Conservation (phyloP, 2,888 invertebrate species). For the Drosophila greeni region DNA sequence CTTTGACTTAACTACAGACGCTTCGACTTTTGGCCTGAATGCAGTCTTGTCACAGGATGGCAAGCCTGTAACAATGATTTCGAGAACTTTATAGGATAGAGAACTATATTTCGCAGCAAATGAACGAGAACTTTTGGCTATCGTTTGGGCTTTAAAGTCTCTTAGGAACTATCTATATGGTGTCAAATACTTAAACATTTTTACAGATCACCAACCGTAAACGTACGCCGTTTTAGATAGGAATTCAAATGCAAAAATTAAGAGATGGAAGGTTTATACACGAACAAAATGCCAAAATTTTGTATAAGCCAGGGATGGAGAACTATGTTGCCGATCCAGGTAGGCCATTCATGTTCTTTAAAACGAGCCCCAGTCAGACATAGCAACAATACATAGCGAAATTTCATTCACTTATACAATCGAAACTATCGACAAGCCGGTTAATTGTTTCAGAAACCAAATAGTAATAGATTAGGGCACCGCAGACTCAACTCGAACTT, state of each 20-base stretch:
- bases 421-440: too few species aligned
- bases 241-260: neutral
- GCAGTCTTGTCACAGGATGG: neutral
- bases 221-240: neutral
- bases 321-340: neutral
- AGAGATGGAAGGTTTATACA: slow-evolving; percentile 6
- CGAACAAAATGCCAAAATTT: neutral
- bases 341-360: neutral
- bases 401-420: too few species aligned
- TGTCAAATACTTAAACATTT: slow-evolving; percentile 1
- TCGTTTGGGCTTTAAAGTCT: neutral
- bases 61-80: neutral
- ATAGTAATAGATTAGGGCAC: too few species aligned
- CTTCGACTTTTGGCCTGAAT: neutral
- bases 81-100: slow-evolving; percentile 1
- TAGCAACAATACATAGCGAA: too few species aligned
- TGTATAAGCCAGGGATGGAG: neutral
- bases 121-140: slow-evolving; percentile 2
- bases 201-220: neutral
- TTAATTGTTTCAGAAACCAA: too few species aligned
- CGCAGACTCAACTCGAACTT: too few species aligned
- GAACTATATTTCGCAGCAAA: slow-evolving; percentile 6
- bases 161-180: neutral
- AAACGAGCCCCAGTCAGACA: neutral
- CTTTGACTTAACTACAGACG: neutral